A percentile compares a stretch with the other conserved stretches of the same genome.
phyloP scores from a whole-genome alignment of 2,113 vertebrate species.

The Ictalurus punctatus region DNA sequence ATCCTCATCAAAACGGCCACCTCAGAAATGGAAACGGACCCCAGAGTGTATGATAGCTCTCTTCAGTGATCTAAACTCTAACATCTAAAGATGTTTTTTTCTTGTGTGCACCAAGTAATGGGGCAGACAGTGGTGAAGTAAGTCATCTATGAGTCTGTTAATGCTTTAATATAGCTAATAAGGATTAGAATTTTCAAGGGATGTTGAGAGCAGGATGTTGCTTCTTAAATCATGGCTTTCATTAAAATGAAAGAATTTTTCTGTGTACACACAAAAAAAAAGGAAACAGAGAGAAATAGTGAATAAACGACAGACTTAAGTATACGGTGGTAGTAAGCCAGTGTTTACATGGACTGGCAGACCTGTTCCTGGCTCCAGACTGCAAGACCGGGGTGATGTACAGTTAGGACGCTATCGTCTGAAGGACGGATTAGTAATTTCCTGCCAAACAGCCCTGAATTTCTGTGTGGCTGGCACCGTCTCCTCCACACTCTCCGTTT shows the following conservation, averaged over 20 bases:
- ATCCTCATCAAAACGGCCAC: conserved; percentile 47
- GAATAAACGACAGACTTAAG: background rate
- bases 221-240: background rate
- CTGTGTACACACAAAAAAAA: background rate
- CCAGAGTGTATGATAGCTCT: background rate
- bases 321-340: background rate
- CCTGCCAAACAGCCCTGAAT: conserved; percentile 46
- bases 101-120: background rate
- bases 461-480: conserved; percentile 49
- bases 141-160: background rate
- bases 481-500: conserved; percentile 1
- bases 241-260: background rate
- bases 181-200: background rate
- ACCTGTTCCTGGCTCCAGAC: conserved; percentile 18
- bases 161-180: background rate
- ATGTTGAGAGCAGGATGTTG: background rate
- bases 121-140: background rate
- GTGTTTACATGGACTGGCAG: background rate
- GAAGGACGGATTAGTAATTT: conserved; percentile 59
- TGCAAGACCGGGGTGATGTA: conserved; percentile 32
- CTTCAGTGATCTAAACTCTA: conserved; percentile 1
- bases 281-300: background rate
- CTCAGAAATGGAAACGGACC: background rate
- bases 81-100: background rate
- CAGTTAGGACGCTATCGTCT: conserved; percentile 50